Evolutionary conservation across 92 coral and sea anemone species (phyloP).

Genomic region (Paramuricea clavata): DNA sequence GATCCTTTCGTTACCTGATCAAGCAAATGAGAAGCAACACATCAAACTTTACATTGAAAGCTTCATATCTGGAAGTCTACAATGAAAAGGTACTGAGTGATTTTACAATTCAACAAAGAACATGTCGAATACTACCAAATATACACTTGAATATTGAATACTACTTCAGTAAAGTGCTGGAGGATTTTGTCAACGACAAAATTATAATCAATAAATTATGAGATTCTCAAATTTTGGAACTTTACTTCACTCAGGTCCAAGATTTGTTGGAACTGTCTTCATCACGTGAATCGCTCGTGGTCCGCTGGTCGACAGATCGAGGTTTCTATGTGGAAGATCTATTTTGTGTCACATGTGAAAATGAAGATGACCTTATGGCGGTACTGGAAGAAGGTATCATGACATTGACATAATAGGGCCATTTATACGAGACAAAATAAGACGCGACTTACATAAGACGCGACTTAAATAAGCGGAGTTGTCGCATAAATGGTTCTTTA

Average conservation of each 20-base stretch:
- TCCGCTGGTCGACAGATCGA: constrained; percentile 94
- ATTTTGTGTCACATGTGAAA: constrained; percentile 93
- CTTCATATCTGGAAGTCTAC: constrained; percentile 95
- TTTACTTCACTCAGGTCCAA: constrained; percentile 72
- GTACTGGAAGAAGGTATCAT: constrained; percentile 99
- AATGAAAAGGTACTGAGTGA: constrained; percentile 99
- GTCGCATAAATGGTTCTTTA: no score
- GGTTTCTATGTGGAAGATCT: constrained; percentile 97
- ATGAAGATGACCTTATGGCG: constrained; percentile 89
- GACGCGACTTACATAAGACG: no score
- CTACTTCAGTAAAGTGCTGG: no score
- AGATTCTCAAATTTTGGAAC: no score
- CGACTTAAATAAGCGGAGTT: no score
- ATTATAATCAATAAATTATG: no score
- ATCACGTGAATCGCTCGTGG: constrained; percentile 95
- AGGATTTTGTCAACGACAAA: no score
- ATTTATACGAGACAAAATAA: no score
- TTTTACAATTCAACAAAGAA: no score
- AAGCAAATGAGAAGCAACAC: constrained; percentile 78
- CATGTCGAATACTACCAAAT: no score
- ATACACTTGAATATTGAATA: no score
- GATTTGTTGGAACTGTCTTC: constrained; percentile 93
- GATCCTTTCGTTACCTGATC: constrained; percentile 94
- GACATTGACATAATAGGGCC: no score
- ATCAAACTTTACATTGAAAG: constrained; percentile 77